Base-by-base conservation (phyloP, 2,113 vertebrate species). In the Podilymbus podiceps region DNA sequence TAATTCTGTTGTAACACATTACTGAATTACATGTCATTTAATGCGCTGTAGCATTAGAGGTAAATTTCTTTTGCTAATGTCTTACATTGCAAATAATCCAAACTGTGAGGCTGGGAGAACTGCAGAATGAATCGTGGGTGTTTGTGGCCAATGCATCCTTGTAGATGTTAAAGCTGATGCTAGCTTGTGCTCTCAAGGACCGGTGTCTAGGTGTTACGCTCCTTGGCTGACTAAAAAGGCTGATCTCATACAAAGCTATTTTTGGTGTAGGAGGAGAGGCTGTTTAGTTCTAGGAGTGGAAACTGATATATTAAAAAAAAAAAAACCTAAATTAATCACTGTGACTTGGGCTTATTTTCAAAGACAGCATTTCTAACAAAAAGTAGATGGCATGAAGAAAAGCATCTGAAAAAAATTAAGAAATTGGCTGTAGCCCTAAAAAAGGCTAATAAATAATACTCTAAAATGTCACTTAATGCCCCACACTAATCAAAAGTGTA, bases 1-100 rank as follows among this genome's bases (percentile, higher is more conserved):
- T 56, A 90, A 77, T 85, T 91, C 75, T 94, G 50, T 93, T 83
- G 79, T 88, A 94, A 93, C 46, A 53, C 8, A 5, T 85, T 93
- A 66, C 9, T 56, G 63, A 85, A 69, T 93, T 83, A 42, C 33
- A 24, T 83, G 56, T 31, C 72, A 31, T 30, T 95, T 90, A 77
- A 66, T 75, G 55, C 75, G 68, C 72, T 83, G 24, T 64, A 20
- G 38, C 46, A 76, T 55, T 92, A 83, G 75, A 66, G 38, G 21
- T n/a, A 52, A 76, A 73, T 66, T 91, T 83, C 42, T 85, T 85
- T 76, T 69, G 16, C 63, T 91, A 64, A 73, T 90, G 35, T 31
- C 50, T 90, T 76, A 30, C 22, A 20, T 8, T 38, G 63, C 63
- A 66, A 84, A 77, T 58, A 84, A 84, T 75, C 46, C 60, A 47